Evolutionary conservation across 64 coral and sea anemone species (phyloP).

Genomic region (Porites australiensis): DNA sequence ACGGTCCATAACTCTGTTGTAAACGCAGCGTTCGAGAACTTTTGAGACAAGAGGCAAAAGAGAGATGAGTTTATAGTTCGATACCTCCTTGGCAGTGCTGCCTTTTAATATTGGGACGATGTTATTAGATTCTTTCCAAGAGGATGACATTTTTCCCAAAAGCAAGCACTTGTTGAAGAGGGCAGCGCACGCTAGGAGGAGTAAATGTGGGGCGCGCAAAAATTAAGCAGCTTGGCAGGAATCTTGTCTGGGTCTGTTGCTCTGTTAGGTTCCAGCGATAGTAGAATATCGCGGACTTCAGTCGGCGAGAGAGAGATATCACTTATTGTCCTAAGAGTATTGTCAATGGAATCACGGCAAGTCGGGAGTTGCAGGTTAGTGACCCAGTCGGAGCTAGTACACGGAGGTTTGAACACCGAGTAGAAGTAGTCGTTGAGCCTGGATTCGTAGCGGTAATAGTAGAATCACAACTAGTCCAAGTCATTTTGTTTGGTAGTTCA

Average conservation of each 20-base stretch:
- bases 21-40: no score
- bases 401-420: no score
- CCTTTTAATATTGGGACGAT: not conserved
- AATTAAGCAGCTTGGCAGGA: not conserved
- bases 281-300: constrained; percentile 16
- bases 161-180: constrained; percentile 20
- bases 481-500: no score
- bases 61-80: not conserved
- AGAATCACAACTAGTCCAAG: no score
- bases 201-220: constrained; percentile 5
- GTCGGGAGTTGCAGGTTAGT: no score
- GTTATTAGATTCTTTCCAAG: not conserved
- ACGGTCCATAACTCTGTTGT: no score
- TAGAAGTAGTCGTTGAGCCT: no score
- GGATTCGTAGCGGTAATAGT: no score
- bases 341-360: no score
- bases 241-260: no score
- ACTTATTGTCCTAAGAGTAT: no score
- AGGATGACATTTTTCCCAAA: constrained; percentile 5
- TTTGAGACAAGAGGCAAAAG: not conserved
- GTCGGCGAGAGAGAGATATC: constrained; percentile 9
- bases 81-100: constrained; percentile 8
- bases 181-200: not conserved
- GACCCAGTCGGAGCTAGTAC: no score
- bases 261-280: not conserved